Conservation (phyloP, 2,888 invertebrate species). For the Trichopoda pennipes region DNA sequence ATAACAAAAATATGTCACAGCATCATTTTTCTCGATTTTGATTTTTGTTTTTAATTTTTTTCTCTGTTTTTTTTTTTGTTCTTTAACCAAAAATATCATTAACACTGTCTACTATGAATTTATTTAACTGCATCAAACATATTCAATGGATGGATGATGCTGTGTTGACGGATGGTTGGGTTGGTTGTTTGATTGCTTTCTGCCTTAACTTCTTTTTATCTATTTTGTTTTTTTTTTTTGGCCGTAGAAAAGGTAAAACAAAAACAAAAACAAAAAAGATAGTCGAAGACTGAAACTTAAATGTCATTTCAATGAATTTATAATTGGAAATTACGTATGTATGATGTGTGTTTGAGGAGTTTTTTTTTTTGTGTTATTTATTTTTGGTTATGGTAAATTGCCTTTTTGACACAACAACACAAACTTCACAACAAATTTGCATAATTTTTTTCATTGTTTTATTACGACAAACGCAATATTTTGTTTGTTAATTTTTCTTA, state of each 20-base stretch:
- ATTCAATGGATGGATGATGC: conserved; percentile 25
- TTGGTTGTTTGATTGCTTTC: conserved; percentile 62
- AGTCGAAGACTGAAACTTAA: conserved; percentile 61
- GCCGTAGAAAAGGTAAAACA: conserved; percentile 26
- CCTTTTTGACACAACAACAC: conserved; percentile 67
- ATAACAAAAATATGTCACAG: conserved; percentile 68
- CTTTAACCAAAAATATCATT: conserved; percentile 59
- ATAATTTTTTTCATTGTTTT: conserved; percentile 57
- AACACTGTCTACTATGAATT: conserved; percentile 46
- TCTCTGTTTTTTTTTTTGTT: not conserved
- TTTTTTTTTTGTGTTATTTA: conserved; percentile 29
- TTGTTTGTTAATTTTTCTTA: conserved; percentile 52
- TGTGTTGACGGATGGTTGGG: conserved; percentile 63
- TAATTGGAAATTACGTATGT: conserved; percentile 72
- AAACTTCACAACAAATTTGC: conserved; percentile 68
- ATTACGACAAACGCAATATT: conserved; percentile 59
- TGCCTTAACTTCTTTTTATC: conserved; percentile 41
- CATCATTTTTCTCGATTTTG: conserved; percentile 59
- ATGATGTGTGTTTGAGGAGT: conserved; percentile 32
- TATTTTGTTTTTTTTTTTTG: conserved; percentile 9
- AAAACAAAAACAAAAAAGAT: conserved; percentile 17
- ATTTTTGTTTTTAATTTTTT: not conserved
- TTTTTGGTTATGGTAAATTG: conserved; percentile 69
- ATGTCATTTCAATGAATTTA: conserved; percentile 73
- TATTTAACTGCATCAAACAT: conserved; percentile 33